A percentile compares a stretch with the other conserved stretches of the same genome.
phyloP scores from a whole-genome alignment of 1,140 invertebrate species.

The Drosophila saltans region DNA sequence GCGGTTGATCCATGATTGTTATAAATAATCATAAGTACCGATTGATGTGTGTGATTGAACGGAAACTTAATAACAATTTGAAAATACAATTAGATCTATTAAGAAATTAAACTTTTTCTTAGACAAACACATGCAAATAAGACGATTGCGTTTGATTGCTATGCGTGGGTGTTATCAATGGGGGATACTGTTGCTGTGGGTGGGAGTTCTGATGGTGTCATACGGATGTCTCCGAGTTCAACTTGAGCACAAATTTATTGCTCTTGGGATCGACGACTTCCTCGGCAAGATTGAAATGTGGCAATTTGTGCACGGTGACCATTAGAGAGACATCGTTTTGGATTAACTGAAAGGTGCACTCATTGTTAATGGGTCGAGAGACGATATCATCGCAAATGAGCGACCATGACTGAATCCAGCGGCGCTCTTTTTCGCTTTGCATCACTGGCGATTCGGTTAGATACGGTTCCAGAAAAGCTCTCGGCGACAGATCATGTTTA shows the following conservation, averaged over 20 bases:
- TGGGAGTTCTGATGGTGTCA: slow-evolving; percentile 85
- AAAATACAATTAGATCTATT: slow-evolving; percentile 1
- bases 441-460: slow-evolving; percentile 90
- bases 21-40: not conserved
- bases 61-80: not conserved
- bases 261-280: slow-evolving; percentile 97
- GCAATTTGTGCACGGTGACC: slow-evolving; percentile 92
- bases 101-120: slow-evolving; percentile 6
- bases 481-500: slow-evolving; percentile 95
- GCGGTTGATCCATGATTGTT: slow-evolving; percentile 46
- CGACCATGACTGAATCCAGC: slow-evolving; percentile 94
- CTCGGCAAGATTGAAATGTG: slow-evolving; percentile 96
- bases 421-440: slow-evolving; percentile 90
- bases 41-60: not conserved
- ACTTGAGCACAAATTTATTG: slow-evolving; percentile 96
- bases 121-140: slow-evolving; percentile 80
- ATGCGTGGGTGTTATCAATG: slow-evolving; percentile 71
- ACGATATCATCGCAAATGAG: slow-evolving; percentile 95
- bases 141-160: slow-evolving; percentile 80
- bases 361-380: slow-evolving; percentile 91
- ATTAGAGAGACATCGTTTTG: slow-evolving; percentile 97
- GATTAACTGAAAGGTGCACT: slow-evolving; percentile 94
- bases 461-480: slow-evolving; percentile 96
- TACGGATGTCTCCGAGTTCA: slow-evolving; percentile 98
- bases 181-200: slow-evolving; percentile 21